Evolutionary conservation across 2,888 invertebrate genomes (phyloP).

Genomic region (Trilocha varians): DNA sequence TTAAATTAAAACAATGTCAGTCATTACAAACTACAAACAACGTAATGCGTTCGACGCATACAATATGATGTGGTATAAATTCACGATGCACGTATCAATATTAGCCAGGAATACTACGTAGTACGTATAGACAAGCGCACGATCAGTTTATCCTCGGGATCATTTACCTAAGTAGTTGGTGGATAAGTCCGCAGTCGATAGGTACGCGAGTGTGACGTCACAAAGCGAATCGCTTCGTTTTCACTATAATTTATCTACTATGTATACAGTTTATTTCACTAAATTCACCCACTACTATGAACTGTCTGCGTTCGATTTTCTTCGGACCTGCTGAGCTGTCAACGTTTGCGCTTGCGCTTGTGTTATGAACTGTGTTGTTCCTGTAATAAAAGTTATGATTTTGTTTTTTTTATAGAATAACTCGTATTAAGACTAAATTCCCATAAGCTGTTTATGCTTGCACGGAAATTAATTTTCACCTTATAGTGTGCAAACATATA

Average conservation of each 20-base stretch:
- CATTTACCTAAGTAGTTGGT: conserved; percentile 1
- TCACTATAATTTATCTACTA: not conserved
- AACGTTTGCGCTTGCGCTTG: conserved; percentile 56
- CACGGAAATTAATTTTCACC: no score
- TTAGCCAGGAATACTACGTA: not conserved
- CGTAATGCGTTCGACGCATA: conserved; percentile 6
- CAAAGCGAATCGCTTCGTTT: not conserved
- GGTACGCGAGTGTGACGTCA: not conserved
- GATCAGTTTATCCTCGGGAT: not conserved
- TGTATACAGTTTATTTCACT: conserved; percentile 4
- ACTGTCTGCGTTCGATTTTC: conserved; percentile 69
- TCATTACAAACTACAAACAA: conserved; percentile 12
- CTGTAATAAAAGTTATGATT: conserved; percentile 28
- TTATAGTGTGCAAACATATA: no score
- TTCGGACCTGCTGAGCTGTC: conserved; percentile 56
- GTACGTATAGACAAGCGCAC: not conserved
- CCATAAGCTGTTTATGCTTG: no score
- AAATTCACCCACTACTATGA: conserved; percentile 44
- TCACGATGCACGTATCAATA: not conserved
- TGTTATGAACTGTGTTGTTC: conserved; percentile 56
- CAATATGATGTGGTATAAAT: not conserved
- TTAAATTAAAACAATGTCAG: conserved; percentile 17
- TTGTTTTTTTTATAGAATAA: not conserved
- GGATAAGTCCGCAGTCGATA: conserved; percentile 1
- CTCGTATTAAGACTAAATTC: no score